Evolutionary conservation across 2,888 invertebrate species (phyloP).

Genomic region (Melieria omissa): DNA sequence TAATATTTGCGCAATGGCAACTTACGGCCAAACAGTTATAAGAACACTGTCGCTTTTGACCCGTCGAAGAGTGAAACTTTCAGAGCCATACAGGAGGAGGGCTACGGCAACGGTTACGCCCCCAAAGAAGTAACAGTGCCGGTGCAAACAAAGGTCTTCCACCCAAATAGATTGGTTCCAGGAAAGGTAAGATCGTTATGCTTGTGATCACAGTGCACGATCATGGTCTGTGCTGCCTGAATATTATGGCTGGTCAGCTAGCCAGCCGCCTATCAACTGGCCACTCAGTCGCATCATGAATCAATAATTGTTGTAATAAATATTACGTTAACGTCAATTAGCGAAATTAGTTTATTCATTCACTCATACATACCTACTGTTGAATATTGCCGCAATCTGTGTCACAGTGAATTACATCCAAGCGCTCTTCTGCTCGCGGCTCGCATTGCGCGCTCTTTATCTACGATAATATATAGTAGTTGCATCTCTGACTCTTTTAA

Average conservation of each 20-base stretch:
- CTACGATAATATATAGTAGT: slow-evolving; percentile 18
- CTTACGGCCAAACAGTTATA: slow-evolving; percentile 60
- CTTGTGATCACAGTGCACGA: slow-evolving; percentile 44
- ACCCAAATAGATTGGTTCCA: slow-evolving; percentile 69
- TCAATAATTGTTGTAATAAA: slow-evolving; percentile 2
- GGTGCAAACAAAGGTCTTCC: slow-evolving; percentile 81
- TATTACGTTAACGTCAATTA: no score
- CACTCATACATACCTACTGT: neutral
- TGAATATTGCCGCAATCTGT: slow-evolving; percentile 14
- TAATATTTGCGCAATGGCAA: neutral
- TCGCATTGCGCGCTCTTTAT: slow-evolving; percentile 42
- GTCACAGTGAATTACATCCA: no score
- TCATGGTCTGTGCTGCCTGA: slow-evolving; percentile 38
- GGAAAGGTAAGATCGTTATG: slow-evolving; percentile 70
- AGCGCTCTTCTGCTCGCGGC: slow-evolving; percentile 35
- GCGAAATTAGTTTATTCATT: neutral
- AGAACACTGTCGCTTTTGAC: slow-evolving; percentile 83
- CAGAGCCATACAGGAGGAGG: slow-evolving; percentile 85
- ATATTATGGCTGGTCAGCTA: slow-evolving; percentile 42
- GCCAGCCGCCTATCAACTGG: slow-evolving; percentile 47
- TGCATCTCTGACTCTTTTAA: no score
- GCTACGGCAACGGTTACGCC: slow-evolving; percentile 72
- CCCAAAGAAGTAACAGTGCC: slow-evolving; percentile 79
- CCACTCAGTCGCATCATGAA: slow-evolving; percentile 31
- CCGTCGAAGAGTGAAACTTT: slow-evolving; percentile 89